Conservation (phyloP, 2,888 invertebrate species). For the Chloromyia formosa region DNA sequence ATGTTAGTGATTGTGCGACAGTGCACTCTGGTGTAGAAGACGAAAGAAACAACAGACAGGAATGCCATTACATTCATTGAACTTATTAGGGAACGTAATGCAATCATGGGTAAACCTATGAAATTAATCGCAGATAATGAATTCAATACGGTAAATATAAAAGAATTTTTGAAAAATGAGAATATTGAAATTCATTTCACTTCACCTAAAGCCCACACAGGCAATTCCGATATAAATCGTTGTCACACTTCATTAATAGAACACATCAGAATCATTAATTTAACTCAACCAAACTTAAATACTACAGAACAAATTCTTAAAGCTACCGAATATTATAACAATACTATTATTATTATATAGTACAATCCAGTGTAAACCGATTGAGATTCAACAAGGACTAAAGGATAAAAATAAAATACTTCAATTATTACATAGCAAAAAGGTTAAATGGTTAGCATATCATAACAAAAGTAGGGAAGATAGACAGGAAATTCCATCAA, state of each 20-base stretch:
- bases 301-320: not conserved
- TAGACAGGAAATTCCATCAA: not conserved
- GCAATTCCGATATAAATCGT: not conserved
- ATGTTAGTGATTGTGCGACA: too few species aligned
- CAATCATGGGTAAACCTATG: not conserved
- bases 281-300: not conserved
- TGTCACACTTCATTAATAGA: not conserved
- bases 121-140: slow-evolving; percentile 7
- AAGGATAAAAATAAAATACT: not conserved
- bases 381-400: not conserved
- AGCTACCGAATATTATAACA: slow-evolving; percentile 1
- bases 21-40: not conserved
- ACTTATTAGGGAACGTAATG: not conserved
- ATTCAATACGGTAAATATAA: slow-evolving; percentile 8
- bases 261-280: not conserved
- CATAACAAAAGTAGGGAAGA: not conserved
- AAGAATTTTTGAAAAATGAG: not conserved
- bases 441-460: not conserved
- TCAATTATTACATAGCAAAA: not conserved
- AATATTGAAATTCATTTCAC: not conserved
- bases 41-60: not conserved
- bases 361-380: not conserved
- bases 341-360: not conserved
- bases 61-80: not conserved
- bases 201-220: not conserved